Percentiles rank a stretch among this genome's conserved stretches.
These are phyloP conservation scores for Dreissena polymorpha DNA, from an alignment of 1,140 invertebrate genomes.

Conservation along the genomic window DNA sequence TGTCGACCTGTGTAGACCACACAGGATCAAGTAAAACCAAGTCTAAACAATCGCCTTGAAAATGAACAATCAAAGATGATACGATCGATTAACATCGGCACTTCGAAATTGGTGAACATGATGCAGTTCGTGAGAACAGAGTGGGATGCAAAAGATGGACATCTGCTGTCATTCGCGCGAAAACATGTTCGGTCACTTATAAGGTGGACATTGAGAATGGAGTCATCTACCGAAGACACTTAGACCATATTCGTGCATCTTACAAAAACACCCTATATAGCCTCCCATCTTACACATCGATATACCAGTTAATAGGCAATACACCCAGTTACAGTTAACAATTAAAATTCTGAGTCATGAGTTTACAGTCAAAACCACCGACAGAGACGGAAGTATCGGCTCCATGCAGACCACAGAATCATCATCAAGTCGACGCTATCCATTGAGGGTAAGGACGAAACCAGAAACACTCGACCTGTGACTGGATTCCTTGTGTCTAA, in stretches of 20 bases:
- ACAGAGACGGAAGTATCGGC: neutral
- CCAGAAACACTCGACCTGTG: too few species aligned
- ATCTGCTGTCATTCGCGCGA: too few species aligned
- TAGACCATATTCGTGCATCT: neutral
- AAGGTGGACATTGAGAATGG: neutral
- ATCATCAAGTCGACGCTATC: too few species aligned
- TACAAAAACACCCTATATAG: neutral
- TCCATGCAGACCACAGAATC: neutral
- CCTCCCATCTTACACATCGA: neutral
- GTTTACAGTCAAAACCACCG: neutral
- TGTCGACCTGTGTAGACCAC: neutral
- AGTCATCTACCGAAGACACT: neutral
- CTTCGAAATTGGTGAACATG: neutral
- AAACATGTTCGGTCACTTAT: too few species aligned
- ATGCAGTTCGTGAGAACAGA: too few species aligned
- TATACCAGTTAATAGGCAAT: neutral
- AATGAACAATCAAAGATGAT: neutral
- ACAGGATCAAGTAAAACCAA: slow-evolving; percentile 21
- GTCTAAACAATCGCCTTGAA: neutral
- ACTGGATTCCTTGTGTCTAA: too few species aligned
- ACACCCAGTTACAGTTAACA: too few species aligned
- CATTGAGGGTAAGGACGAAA: too few species aligned
- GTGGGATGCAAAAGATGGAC: too few species aligned
- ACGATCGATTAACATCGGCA: neutral
- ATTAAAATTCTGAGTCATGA: neutral